phyloP scores from a whole-genome alignment of 2,888 invertebrate genomes.

The Dorcus hopei region DNA sequence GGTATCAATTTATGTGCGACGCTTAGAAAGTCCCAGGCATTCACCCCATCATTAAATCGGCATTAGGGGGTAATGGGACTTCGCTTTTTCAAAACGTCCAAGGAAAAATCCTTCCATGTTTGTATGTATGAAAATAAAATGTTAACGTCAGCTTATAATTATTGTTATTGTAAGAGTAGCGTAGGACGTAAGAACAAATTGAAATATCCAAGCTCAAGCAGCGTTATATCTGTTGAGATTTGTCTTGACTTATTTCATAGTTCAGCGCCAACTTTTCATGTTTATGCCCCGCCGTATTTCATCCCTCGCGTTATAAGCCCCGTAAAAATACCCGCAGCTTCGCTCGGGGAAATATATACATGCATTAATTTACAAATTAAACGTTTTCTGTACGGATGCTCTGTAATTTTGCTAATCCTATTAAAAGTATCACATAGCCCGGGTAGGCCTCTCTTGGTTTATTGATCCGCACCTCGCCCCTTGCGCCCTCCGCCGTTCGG shows the following conservation, averaged over 20 bases:
- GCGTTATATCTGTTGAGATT: not conserved
- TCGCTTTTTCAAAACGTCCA: too few species aligned
- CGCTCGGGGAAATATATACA: conserved; percentile 1
- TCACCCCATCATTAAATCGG: too few species aligned
- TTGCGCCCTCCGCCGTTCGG: conserved; percentile 22
- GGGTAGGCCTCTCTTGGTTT: conserved; percentile 44
- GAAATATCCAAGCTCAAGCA: conserved; percentile 7
- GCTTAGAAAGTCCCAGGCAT: too few species aligned
- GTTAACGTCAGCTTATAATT: too few species aligned
- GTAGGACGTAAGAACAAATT: not conserved
- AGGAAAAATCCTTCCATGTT: too few species aligned
- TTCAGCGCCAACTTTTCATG: not conserved
- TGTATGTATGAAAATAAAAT: too few species aligned
- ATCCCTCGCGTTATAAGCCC: not conserved
- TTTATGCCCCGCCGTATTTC: not conserved
- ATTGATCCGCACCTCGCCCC: conserved; percentile 42
- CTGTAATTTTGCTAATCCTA: conserved; percentile 50
- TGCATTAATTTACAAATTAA: conserved; percentile 36
- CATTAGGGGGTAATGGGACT: too few species aligned
- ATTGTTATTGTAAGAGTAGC: too few species aligned
- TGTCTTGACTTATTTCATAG: not conserved
- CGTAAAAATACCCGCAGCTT: not conserved
- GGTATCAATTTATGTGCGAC: too few species aligned
- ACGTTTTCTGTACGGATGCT: conserved; percentile 44
- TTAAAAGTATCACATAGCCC: conserved; percentile 50